Conservation (phyloP, 2,888 invertebrate species). For the Taenaris catops region DNA sequence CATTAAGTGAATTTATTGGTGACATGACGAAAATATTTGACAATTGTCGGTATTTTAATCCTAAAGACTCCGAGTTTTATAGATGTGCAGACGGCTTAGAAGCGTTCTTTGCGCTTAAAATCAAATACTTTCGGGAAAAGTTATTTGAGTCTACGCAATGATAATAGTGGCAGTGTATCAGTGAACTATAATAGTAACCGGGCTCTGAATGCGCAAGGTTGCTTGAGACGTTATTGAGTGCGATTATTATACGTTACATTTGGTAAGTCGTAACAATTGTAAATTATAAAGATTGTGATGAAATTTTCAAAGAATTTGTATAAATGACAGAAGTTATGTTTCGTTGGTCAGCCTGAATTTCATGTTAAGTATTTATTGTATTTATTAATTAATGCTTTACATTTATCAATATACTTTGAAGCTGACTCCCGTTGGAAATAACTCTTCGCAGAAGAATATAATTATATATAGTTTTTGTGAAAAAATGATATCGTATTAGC, state of each 20-base stretch:
- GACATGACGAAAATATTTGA: conserved; percentile 99
- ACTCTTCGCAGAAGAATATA: conserved; percentile 46
- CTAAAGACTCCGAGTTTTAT: conserved; percentile 96
- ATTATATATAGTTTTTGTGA: conserved; percentile 61
- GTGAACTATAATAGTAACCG: conserved; percentile 27
- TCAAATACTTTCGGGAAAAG: conserved; percentile 92
- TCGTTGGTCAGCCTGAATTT: conserved; percentile 52
- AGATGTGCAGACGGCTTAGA: conserved; percentile 97
- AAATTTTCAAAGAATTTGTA: conserved; percentile 62
- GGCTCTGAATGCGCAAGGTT: neutral
- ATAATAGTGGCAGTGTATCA: conserved; percentile 56
- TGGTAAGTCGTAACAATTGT: conserved; percentile 40
- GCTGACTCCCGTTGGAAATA: conserved; percentile 49
- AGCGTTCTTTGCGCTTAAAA: conserved; percentile 96
- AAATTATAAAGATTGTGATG: conserved; percentile 66
- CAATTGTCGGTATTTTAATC: conserved; percentile 98
- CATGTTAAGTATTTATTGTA: conserved; percentile 71
- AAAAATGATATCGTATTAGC: conserved; percentile 62
- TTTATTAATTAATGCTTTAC: conserved; percentile 66
- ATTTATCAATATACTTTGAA: conserved; percentile 43
- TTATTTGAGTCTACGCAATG: conserved; percentile 83
- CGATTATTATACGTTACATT: conserved; percentile 20
- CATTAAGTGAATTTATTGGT: conserved; percentile 96
- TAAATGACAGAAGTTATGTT: conserved; percentile 42
- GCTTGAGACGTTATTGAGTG: conserved; percentile 24